Evolutionary conservation across 2,888 invertebrate species (phyloP).

Genomic region (Temnothorax unifasciatus): DNA sequence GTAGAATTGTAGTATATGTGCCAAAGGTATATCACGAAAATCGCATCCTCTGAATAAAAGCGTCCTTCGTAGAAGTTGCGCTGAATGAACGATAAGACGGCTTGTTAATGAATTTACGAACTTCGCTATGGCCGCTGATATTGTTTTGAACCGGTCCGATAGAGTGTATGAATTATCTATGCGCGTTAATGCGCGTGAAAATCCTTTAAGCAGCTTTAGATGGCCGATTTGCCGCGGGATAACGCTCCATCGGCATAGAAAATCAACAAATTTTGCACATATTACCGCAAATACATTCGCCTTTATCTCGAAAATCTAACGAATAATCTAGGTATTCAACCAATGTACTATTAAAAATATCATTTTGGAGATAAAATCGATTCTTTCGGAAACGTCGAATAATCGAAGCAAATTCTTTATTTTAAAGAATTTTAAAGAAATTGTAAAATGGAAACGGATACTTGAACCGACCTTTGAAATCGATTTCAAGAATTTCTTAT

Average conservation of each 20-base stretch:
- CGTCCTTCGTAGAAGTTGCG: too few relatives aligned
- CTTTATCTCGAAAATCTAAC: not conserved
- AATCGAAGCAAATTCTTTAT: not conserved
- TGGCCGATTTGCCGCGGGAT: slow-evolving; percentile 18
- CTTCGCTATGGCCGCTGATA: not conserved
- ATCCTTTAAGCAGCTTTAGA: slow-evolving; percentile 70
- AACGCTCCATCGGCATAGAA: slow-evolving; percentile 25
- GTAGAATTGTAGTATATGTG: too few relatives aligned
- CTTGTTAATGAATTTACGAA: slow-evolving; percentile 34
- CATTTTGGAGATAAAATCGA: not conserved
- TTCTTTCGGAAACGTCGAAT: not conserved
- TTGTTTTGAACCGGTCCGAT: slow-evolving; percentile 23
- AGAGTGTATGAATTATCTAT: slow-evolving; percentile 58
- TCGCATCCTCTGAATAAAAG: not conserved
- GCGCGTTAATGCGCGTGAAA: slow-evolving; percentile 40
- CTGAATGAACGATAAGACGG: slow-evolving; percentile 8
- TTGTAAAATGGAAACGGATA: not conserved
- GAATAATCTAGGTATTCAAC: not conserved
- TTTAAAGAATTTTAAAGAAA: not conserved
- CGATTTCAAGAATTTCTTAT: not conserved
- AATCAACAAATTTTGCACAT: slow-evolving; percentile 45
- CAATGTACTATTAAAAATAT: not conserved
- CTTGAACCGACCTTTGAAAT: not conserved
- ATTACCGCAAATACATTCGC: not conserved
- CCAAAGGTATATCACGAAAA: not conserved